A percentile compares a stretch with the other conserved stretches of the same genome.
These are phyloP conservation scores for Latrodectus geometricus DNA, from an alignment of 1,140 invertebrate species.

Conservation along the genomic window DNA sequence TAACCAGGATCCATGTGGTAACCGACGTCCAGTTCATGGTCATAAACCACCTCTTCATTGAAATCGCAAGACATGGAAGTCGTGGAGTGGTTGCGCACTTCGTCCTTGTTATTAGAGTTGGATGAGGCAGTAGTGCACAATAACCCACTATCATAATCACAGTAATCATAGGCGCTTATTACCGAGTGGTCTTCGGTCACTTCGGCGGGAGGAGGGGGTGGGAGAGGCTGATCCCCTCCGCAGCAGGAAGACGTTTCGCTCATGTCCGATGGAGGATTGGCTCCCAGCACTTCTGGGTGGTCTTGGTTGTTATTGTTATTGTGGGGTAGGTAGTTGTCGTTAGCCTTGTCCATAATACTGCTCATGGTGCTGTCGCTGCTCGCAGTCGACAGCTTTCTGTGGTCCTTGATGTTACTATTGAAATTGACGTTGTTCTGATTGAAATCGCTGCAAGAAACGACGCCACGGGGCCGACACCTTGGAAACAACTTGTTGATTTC, in stretches of 20 bases:
- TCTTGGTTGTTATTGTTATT: constrained; percentile 18
- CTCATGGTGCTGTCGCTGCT: constrained; percentile 64
- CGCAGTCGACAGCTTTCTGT: constrained; percentile 60
- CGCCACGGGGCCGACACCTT: constrained; percentile 79
- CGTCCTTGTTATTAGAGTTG: constrained; percentile 21
- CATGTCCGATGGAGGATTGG: constrained; percentile 40
- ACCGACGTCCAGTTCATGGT: constrained; percentile 57
- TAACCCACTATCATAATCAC: constrained; percentile 52
- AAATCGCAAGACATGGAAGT: constrained; percentile 29
- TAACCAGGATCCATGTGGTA: constrained; percentile 52
- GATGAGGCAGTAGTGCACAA: constrained; percentile 27
- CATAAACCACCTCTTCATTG: constrained; percentile 47
- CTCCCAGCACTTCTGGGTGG: constrained; percentile 14
- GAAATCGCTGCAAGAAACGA: constrained; percentile 66
- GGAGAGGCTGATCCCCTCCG: constrained; percentile 33
- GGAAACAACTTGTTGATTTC: constrained; percentile 85
- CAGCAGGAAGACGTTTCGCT: constrained; percentile 60
- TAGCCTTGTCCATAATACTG: constrained; percentile 65
- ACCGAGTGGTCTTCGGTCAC: constrained; percentile 62
- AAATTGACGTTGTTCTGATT: constrained; percentile 68
- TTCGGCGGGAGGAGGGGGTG: constrained; percentile 25
- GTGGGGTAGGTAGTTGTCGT: constrained; percentile 63
- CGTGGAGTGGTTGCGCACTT: constrained; percentile 30
- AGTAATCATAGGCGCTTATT: constrained; percentile 62
- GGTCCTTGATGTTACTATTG: constrained; percentile 52